phyloP scores from a whole-genome alignment of 2,113 vertebrate species.

The Oxygymnocypris stewartii region DNA sequence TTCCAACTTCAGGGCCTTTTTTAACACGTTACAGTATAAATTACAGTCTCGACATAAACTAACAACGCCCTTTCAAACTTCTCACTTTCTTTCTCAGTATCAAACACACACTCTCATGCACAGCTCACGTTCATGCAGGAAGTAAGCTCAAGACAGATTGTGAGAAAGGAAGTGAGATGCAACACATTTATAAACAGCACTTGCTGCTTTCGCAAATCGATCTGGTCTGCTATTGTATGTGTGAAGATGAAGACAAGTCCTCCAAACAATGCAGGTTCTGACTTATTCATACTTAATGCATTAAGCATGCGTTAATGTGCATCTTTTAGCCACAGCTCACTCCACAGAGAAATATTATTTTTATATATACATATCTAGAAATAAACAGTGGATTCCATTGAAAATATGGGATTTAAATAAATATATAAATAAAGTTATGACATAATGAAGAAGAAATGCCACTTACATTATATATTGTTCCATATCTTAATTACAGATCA shows the following conservation, averaged over 20 bases:
- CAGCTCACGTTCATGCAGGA: slow-evolving; percentile 51
- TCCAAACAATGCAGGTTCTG: neutral
- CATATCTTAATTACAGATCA: neutral
- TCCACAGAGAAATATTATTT: neutral
- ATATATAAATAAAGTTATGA: neutral
- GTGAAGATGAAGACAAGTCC: neutral
- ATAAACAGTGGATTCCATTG: neutral
- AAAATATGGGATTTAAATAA: neutral
- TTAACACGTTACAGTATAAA: neutral
- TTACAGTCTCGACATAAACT: neutral
- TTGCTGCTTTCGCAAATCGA: neutral
- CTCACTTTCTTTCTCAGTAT: neutral
- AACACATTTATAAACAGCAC: neutral
- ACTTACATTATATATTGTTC: neutral
- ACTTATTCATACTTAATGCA: neutral
- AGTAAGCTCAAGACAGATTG: slow-evolving; percentile 42
- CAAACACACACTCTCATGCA: neutral
- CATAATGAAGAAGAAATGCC: neutral
- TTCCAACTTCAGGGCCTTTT: neutral
- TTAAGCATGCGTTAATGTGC: neutral
- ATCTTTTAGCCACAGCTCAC: neutral
- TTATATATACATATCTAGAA: neutral
- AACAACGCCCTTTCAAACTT: neutral
- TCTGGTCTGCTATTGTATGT: neutral
- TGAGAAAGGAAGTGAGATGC: slow-evolving; percentile 63